A percentile compares a stretch with the other conserved stretches of the same genome.
phyloP scores from a whole-genome alignment of 1,140 invertebrate genomes.

The Danaus melanippus region DNA sequence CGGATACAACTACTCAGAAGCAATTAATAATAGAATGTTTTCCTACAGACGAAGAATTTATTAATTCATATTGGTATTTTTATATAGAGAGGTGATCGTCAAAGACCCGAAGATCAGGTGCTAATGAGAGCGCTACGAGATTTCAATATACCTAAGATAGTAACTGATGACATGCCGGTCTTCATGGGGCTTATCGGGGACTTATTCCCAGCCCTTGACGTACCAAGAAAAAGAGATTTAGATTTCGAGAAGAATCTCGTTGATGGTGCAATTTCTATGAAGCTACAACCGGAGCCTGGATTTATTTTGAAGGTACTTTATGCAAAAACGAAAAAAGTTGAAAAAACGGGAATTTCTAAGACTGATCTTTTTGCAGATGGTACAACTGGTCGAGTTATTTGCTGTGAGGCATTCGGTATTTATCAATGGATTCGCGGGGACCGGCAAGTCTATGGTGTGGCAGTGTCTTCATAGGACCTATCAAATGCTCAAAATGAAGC shows the following conservation, averaged over 20 bases:
- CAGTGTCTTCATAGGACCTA: constrained; percentile 91
- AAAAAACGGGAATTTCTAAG: neutral
- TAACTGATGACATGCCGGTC: constrained; percentile 89
- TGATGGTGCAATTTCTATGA: constrained; percentile 85
- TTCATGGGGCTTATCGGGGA: constrained; percentile 95
- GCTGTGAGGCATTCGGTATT: constrained; percentile 96
- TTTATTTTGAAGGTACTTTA: constrained; percentile 83
- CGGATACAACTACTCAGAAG: too few relatives aligned
- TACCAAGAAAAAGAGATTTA: constrained; percentile 85
- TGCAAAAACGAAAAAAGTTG: too few relatives aligned
- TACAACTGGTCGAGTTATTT: constrained; percentile 93
- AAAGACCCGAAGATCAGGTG: constrained; percentile 83
- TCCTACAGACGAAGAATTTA: too few relatives aligned
- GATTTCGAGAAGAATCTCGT: constrained; percentile 88
- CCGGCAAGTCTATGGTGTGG: constrained; percentile 95
- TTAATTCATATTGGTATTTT: neutral
- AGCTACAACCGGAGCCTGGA: constrained; percentile 91
- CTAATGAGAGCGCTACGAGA: constrained; percentile 89
- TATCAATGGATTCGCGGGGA: constrained; percentile 92
- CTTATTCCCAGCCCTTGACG: constrained; percentile 90
- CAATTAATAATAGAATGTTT: too few relatives aligned
- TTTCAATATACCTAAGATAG: constrained; percentile 95
- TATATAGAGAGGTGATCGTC: constrained; percentile 75
- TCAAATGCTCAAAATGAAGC: constrained; percentile 81
- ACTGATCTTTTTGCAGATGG: constrained; percentile 73